Percentiles rank a stretch among this genome's conserved stretches.
Conservation (phyloP, 1,140 invertebrate genomes). For the Xylocopa sonorina region DNA sequence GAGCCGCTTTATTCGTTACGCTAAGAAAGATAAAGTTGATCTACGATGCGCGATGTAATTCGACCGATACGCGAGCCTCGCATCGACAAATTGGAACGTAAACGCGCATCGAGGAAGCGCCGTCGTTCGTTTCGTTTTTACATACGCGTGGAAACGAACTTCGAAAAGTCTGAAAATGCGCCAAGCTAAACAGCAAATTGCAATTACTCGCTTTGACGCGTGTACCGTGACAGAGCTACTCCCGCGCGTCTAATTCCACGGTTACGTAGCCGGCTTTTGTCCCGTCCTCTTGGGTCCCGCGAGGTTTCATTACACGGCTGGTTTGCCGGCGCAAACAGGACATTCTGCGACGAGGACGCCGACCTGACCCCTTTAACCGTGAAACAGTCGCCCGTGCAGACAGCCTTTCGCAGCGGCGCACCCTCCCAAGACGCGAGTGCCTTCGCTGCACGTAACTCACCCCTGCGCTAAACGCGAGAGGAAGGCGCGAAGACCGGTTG, state of each 20-base stretch:
- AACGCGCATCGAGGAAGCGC: no score
- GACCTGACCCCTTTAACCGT: slow-evolving; percentile 43
- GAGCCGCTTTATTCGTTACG: not conserved
- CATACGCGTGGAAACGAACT: no score
- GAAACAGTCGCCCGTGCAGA: slow-evolving; percentile 25
- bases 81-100: not conserved
- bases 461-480: not conserved
- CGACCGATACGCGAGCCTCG: no score
- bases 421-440: slow-evolving; percentile 18
- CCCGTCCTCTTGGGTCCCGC: slow-evolving; percentile 54
- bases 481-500: not conserved
- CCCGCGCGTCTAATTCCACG: slow-evolving; percentile 49
- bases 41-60: not conserved
- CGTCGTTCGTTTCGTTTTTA: no score
- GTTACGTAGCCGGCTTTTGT: slow-evolving; percentile 15
- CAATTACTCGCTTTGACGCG: slow-evolving; percentile 65
- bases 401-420: slow-evolving; percentile 34
- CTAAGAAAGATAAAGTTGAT: not conserved
- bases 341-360: slow-evolving; percentile 66
- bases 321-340: slow-evolving; percentile 77
- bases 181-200: slow-evolving; percentile 62
- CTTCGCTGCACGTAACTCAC: slow-evolving; percentile 6
- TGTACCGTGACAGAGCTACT: slow-evolving; percentile 54
- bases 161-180: slow-evolving; percentile 54
- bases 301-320: slow-evolving; percentile 80